A percentile compares a stretch with the other conserved stretches of the same genome.
Evolutionary conservation across 2,797 vertebrate species (phyloP).

Genomic region (Rhinatrema bivittatum): DNA sequence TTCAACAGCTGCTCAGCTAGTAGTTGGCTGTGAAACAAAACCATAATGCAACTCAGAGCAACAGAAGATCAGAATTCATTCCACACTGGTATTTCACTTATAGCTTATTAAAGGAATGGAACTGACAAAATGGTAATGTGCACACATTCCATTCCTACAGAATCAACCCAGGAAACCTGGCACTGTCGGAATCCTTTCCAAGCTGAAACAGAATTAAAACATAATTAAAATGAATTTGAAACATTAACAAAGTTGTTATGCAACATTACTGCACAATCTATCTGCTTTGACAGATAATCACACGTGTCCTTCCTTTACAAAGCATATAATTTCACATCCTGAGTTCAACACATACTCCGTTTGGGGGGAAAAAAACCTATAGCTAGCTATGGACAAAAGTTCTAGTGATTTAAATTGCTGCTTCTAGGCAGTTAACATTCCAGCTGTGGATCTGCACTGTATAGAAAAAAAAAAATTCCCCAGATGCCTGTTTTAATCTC

Average conservation of each 20-base stretch:
- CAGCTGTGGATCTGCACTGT: too few species aligned
- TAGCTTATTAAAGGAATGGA: constrained; percentile 54
- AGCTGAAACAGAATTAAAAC: constrained; percentile 27
- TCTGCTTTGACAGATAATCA: too few species aligned
- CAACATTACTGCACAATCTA: constrained; percentile 9
- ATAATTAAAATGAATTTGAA: constrained; percentile 12
- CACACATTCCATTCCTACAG: constrained; percentile 45
- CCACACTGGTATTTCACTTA: constrained; percentile 44
- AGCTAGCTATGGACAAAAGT: too few species aligned
- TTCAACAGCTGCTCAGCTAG: constrained; percentile 45
- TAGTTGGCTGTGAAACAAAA: constrained; percentile 36
- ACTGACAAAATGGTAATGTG: constrained; percentile 45
- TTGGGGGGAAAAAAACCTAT: too few species aligned
- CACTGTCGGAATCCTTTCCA: constrained; percentile 35
- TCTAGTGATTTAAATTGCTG: too few species aligned
- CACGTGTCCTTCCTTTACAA: too few species aligned
- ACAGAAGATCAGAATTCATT: constrained; percentile 40
- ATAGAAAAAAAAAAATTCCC: too few species aligned
- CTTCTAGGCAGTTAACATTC: too few species aligned
- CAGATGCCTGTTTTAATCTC: too few species aligned
- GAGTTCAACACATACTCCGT: too few species aligned
- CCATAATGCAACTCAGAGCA: constrained; percentile 34
- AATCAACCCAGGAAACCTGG: constrained; percentile 45
- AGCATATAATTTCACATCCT: too few species aligned
- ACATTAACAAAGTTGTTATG: constrained; percentile 23